These are phyloP conservation scores for Sphaeridia pumilis DNA, from an alignment of 2,888 invertebrate genomes.

Conservation along the genomic window DNA sequence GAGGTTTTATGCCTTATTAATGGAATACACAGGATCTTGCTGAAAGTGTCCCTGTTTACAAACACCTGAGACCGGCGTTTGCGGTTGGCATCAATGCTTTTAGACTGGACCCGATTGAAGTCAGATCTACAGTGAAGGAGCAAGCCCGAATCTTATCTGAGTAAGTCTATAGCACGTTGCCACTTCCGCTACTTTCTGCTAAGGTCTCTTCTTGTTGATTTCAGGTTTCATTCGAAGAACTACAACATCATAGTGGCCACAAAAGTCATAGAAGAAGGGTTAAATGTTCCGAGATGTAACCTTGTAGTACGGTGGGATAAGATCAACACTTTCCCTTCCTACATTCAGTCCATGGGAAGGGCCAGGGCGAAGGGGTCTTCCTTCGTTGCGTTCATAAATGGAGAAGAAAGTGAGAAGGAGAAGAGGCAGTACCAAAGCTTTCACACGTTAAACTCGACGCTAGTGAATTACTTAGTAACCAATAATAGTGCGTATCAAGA, in stretches of 20 bases:
- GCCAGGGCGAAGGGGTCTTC: conserved; percentile 47
- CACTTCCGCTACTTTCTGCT: too few relatives aligned
- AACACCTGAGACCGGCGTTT: conserved; percentile 55
- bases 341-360: conserved; percentile 77
- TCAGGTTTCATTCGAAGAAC: conserved; percentile 49
- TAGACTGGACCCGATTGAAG: conserved; percentile 48
- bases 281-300: conserved; percentile 72
- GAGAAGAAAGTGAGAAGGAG: conserved; percentile 22
- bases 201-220: too few relatives aligned
- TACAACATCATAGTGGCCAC: conserved; percentile 60
- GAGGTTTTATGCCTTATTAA: too few relatives aligned
- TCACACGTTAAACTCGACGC: too few relatives aligned
- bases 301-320: conserved; percentile 63
- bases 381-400: conserved; percentile 42
- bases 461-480: too few relatives aligned
- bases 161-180: too few relatives aligned
- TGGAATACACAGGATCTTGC: conserved; percentile 38
- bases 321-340: conserved; percentile 61
- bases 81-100: conserved; percentile 55
- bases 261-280: conserved; percentile 78
- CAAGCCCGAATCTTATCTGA: conserved; percentile 46
- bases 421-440: too few relatives aligned
- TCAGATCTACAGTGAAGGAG: conserved; percentile 45
- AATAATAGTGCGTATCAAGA: too few relatives aligned
- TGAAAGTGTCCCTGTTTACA: conserved; percentile 42